Evolutionary conservation across 2,888 invertebrate genomes (phyloP).

Genomic region (Lottia gigantea): DNA sequence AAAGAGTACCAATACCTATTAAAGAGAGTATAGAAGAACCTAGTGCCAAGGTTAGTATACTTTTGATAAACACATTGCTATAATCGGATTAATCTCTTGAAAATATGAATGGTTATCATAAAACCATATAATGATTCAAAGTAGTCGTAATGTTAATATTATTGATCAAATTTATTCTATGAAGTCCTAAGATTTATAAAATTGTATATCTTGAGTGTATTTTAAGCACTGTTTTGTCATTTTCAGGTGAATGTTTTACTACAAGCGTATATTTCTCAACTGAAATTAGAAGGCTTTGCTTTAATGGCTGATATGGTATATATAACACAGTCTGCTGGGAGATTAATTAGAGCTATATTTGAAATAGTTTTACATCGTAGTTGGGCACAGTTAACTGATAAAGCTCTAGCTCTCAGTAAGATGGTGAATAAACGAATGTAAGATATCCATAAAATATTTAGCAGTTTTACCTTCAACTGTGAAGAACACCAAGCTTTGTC

Average conservation of each 20-base stretch:
- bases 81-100: background rate
- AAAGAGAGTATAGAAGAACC: constrained; percentile 99
- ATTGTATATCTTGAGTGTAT: too few relatives aligned
- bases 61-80: background rate
- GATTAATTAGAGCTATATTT: constrained; percentile 94
- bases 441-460: constrained; percentile 30
- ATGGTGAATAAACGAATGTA: constrained; percentile 97
- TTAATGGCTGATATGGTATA: constrained; percentile 99
- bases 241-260: constrained; percentile 84
- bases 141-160: background rate
- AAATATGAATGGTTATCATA: too few relatives aligned
- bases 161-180: too few relatives aligned
- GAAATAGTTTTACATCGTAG: constrained; percentile 93
- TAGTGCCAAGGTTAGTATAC: constrained; percentile 80
- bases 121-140: background rate
- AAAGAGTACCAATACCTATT: constrained; percentile 96
- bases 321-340: constrained; percentile 95
- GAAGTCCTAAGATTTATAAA: too few relatives aligned
- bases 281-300: constrained; percentile 98
- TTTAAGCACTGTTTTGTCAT: background rate
- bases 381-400: constrained; percentile 98
- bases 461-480: too few relatives aligned
- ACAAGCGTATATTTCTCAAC: constrained; percentile 97
- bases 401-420: constrained; percentile 93
- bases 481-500: too few relatives aligned